Percentiles rank a stretch among this genome's conserved stretches.
Conservation (phyloP, 2,888 invertebrate genomes). For the Diplazon laetatorius region DNA sequence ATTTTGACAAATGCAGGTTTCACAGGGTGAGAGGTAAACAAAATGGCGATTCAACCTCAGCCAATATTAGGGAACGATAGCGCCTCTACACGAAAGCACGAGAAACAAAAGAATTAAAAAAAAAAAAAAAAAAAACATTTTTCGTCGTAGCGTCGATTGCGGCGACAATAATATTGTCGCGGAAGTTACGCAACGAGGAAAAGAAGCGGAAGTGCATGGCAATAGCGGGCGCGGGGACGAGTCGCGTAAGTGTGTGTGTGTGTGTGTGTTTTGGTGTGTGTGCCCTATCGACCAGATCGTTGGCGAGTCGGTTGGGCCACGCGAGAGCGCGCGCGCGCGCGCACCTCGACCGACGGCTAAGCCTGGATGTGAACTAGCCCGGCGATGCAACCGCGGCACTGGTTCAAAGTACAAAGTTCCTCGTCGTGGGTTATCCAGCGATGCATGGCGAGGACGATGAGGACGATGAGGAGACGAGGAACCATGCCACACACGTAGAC, state of each 20-base stretch:
- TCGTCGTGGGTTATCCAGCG: slow-evolving; percentile 36
- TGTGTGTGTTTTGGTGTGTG: too few relatives aligned
- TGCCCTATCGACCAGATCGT: slow-evolving; percentile 58
- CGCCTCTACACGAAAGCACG: too few relatives aligned
- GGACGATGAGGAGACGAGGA: neutral
- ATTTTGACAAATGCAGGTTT: too few relatives aligned
- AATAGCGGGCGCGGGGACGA: slow-evolving; percentile 15
- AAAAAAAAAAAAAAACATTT: slow-evolving; percentile 1
- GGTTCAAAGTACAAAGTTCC: slow-evolving; percentile 61
- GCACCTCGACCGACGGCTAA: neutral
- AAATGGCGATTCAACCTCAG: too few relatives aligned
- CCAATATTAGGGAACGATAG: too few relatives aligned
- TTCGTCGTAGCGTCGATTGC: slow-evolving; percentile 1
- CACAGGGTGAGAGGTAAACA: too few relatives aligned
- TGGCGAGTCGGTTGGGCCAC: slow-evolving; percentile 50
- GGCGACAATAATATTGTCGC: slow-evolving; percentile 38
- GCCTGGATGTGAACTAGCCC: slow-evolving; percentile 4
- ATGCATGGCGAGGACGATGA: slow-evolving; percentile 41
- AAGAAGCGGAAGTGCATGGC: slow-evolving; percentile 57
- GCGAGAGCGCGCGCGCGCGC: neutral
- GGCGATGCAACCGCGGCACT: slow-evolving; percentile 27
- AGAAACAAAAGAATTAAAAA: too few relatives aligned
- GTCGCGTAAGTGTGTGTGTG: neutral
- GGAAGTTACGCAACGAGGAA: slow-evolving; percentile 61
- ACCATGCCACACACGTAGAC: slow-evolving; percentile 16